Percentiles rank a stretch among this genome's conserved stretches.
These are phyloP conservation scores for Lycophotia porphyrea DNA, from an alignment of 2,888 invertebrate genomes.

Conservation along the genomic window DNA sequence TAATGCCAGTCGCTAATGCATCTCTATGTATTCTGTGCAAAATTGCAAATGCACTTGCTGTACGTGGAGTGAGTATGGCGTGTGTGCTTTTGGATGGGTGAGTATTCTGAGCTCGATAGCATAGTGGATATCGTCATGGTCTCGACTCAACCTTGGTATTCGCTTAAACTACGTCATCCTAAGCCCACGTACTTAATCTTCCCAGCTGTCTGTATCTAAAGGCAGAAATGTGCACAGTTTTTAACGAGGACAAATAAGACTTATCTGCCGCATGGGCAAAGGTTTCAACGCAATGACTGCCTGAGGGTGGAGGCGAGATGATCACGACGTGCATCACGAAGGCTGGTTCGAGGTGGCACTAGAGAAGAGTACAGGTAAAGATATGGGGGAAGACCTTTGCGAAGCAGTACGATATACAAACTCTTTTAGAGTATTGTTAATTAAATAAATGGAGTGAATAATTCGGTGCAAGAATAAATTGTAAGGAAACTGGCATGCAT, in stretches of 20 bases:
- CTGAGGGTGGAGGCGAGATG: too few species aligned
- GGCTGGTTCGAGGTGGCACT: too few species aligned
- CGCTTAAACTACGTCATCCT: slow-evolving; percentile 28
- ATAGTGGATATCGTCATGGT: not conserved
- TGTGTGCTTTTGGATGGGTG: not conserved
- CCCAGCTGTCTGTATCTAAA: slow-evolving; percentile 1
- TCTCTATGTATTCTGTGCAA: not conserved
- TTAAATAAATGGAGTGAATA: not conserved
- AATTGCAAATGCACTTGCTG: not conserved
- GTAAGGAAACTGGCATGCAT: not conserved
- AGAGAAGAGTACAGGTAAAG: too few species aligned
- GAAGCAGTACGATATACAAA: too few species aligned
- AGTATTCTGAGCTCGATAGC: not conserved
- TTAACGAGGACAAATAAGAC: not conserved
- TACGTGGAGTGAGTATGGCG: not conserved
- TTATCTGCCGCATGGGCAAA: not conserved
- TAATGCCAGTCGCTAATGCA: not conserved
- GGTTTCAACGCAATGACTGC: too few species aligned
- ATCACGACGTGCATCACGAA: too few species aligned
- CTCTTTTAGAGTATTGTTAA: too few species aligned
- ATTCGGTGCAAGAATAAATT: not conserved
- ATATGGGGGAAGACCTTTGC: too few species aligned
- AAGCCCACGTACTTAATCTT: slow-evolving; percentile 6
- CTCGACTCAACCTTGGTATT: slow-evolving; percentile 40
- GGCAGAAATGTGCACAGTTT: not conserved